Evolutionary conservation across 2,797 vertebrate species (phyloP).

Genomic region (Helicolenus hilgendorfi): DNA sequence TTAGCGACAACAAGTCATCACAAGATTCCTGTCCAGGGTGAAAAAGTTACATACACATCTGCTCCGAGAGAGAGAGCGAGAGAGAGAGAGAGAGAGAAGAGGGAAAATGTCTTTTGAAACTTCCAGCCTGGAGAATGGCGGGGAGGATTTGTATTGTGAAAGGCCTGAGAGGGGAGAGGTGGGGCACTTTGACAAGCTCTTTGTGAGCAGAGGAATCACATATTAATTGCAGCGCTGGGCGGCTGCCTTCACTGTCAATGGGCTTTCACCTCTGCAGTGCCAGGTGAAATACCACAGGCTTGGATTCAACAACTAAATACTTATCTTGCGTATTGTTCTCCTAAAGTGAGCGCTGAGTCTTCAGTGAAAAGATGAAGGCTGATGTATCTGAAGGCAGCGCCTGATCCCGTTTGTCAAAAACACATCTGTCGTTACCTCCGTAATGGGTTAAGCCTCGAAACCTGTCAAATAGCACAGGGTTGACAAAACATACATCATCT

Average conservation of each 20-base stretch:
- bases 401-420: constrained; percentile 73
- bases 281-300: constrained; percentile 78
- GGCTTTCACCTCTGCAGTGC: constrained; percentile 65
- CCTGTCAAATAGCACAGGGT: constrained; percentile 67
- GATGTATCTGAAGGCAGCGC: constrained; percentile 62
- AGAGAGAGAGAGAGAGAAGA: not conserved
- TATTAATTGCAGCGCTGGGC: constrained; percentile 84
- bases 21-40: constrained; percentile 84
- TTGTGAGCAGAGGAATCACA: constrained; percentile 88
- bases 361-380: constrained; percentile 82
- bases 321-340: constrained; percentile 79
- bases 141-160: constrained; percentile 89
- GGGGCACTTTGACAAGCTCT: constrained; percentile 78
- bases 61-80: constrained; percentile 33
- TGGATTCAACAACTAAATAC: constrained; percentile 84
- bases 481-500: constrained; percentile 74
- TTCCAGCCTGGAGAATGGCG: constrained; percentile 66
- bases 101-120: constrained; percentile 55
- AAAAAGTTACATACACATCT: constrained; percentile 89
- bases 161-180: constrained; percentile 83
- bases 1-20: constrained; percentile 90
- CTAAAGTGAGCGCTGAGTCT: constrained; percentile 76
- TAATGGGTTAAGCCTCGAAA: constrained; percentile 73
- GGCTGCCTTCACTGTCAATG: constrained; percentile 84
- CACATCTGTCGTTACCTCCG: constrained; percentile 75